Evolutionary conservation across 2,888 invertebrate genomes (phyloP).

Genomic region (Perithous albicinctus): DNA sequence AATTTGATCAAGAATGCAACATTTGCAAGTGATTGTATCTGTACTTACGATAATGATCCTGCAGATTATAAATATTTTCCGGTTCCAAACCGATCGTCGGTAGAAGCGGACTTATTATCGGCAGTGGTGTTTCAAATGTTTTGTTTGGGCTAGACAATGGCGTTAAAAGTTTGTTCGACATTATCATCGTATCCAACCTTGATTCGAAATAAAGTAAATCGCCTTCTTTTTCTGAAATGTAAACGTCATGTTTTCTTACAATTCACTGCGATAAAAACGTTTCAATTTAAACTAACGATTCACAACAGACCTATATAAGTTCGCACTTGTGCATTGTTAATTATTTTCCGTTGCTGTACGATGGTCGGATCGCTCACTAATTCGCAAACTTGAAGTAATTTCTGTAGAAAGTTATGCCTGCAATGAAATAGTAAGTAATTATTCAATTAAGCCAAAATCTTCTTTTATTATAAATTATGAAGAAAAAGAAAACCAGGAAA

Average conservation of each 20-base stretch:
- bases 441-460: neutral
- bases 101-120: slow-evolving; percentile 91
- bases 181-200: slow-evolving; percentile 88
- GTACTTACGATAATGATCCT: slow-evolving; percentile 91
- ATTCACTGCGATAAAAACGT: slow-evolving; percentile 5
- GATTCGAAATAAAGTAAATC: slow-evolving; percentile 89
- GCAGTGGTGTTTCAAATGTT: slow-evolving; percentile 87
- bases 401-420: slow-evolving; percentile 89
- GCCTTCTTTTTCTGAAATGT: slow-evolving; percentile 85
- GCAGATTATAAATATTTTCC: slow-evolving; percentile 88
- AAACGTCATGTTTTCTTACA: slow-evolving; percentile 17
- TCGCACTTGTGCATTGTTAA: slow-evolving; percentile 87
- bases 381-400: slow-evolving; percentile 90
- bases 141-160: slow-evolving; percentile 84
- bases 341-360: slow-evolving; percentile 86
- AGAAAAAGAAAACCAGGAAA: slow-evolving; percentile 30
- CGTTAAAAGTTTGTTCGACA: slow-evolving; percentile 88
- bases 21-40: neutral
- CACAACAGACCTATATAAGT: slow-evolving; percentile 82
- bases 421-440: slow-evolving; percentile 69
- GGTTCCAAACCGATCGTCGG: slow-evolving; percentile 89
- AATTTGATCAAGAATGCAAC: neutral
- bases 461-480: neutral
- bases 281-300: slow-evolving; percentile 36
- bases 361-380: slow-evolving; percentile 86